phyloP scores from a whole-genome alignment of 2,888 invertebrate species.

The Pegoplata infirma region DNA sequence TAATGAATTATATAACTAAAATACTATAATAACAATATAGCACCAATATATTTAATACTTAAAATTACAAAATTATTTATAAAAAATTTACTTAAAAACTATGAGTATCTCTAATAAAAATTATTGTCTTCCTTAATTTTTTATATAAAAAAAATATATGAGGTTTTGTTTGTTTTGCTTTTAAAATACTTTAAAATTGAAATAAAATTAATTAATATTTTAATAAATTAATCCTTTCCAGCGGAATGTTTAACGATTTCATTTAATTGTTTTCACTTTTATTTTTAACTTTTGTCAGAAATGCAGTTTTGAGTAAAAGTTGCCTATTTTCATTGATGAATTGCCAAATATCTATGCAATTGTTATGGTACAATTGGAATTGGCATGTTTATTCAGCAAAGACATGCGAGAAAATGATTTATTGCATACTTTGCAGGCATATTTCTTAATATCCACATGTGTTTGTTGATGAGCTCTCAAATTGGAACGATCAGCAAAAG shows the following conservation, averaged over 20 bases:
- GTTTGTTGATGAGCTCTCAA: slow-evolving; percentile 77
- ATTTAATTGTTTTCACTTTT: background rate
- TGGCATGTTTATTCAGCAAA: slow-evolving; percentile 75
- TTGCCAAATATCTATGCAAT: slow-evolving; percentile 68
- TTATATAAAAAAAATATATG: slow-evolving; percentile 7
- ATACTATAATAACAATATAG: slow-evolving; percentile 58
- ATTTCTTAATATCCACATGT: slow-evolving; percentile 77
- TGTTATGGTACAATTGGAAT: slow-evolving; percentile 75
- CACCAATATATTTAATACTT: slow-evolving; percentile 56
- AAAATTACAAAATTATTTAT: slow-evolving; percentile 11
- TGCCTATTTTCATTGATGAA: background rate
- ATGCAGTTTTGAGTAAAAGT: slow-evolving; percentile 18
- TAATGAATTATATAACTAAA: background rate
- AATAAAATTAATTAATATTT: slow-evolving; percentile 12
- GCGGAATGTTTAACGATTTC: slow-evolving; percentile 54
- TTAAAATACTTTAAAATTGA: slow-evolving; percentile 8
- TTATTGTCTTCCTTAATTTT: slow-evolving; percentile 50
- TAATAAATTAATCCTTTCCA: slow-evolving; percentile 65
- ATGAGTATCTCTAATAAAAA: slow-evolving; percentile 50
- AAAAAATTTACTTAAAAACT: slow-evolving; percentile 32
- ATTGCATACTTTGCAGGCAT: slow-evolving; percentile 74
- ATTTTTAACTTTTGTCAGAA: background rate
- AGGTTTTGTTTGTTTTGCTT: slow-evolving; percentile 42
- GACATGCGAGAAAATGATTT: slow-evolving; percentile 78
- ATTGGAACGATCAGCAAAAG: slow-evolving; percentile 78